Evolutionary conservation across 2,888 invertebrate species (phyloP).

Genomic region (Dasysyrphus albostriatus): DNA sequence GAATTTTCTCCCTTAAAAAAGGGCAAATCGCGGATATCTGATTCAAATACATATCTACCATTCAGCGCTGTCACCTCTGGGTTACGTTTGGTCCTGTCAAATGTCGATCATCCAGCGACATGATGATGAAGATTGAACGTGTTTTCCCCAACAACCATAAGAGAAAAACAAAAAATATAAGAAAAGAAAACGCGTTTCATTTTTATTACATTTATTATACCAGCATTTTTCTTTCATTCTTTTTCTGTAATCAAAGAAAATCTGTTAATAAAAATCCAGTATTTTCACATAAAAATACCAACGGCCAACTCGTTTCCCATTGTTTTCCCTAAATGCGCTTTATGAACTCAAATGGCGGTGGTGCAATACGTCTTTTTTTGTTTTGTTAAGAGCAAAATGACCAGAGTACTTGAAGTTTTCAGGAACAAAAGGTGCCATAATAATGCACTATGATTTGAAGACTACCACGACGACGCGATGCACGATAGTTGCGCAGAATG

Average conservation of each 20-base stretch:
- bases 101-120: slow-evolving; percentile 49
- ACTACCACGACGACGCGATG: neutral
- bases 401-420: slow-evolving; percentile 49
- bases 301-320: slow-evolving; percentile 55
- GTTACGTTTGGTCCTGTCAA: slow-evolving; percentile 47
- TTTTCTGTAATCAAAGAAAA: slow-evolving; percentile 44
- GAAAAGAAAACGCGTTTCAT: slow-evolving; percentile 53
- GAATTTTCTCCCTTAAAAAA: slow-evolving; percentile 54
- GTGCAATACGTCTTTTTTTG: slow-evolving; percentile 49
- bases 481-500: neutral
- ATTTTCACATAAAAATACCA: slow-evolving; percentile 64
- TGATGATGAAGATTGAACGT: slow-evolving; percentile 70
- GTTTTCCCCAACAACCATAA: slow-evolving; percentile 35
- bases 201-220: slow-evolving; percentile 45
- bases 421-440: slow-evolving; percentile 45
- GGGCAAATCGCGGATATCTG: slow-evolving; percentile 61
- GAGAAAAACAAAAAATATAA: neutral
- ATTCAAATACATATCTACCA: slow-evolving; percentile 21
- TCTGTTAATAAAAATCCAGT: slow-evolving; percentile 65
- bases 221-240: slow-evolving; percentile 28
- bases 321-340: slow-evolving; percentile 53
- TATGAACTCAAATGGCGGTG: slow-evolving; percentile 60
- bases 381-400: slow-evolving; percentile 51
- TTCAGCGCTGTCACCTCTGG: slow-evolving; percentile 28
- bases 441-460: slow-evolving; percentile 8